Conservation (phyloP, 1,140 invertebrate species). For the Rhyacophila brunnea region DNA sequence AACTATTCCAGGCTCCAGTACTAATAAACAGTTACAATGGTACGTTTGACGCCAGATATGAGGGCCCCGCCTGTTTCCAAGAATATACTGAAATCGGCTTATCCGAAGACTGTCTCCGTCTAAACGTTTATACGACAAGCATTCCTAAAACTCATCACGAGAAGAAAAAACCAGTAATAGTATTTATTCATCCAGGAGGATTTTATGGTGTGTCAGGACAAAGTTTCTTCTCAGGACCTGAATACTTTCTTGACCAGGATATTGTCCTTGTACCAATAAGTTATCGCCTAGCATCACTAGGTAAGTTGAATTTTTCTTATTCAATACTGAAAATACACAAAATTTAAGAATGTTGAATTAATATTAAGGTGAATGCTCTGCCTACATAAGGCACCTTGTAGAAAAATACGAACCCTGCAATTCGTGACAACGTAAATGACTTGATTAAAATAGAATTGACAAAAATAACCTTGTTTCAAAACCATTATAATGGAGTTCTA, state of each 20-base stretch:
- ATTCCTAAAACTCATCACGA: conserved; percentile 35
- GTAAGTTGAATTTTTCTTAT: too few species aligned
- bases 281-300: conserved; percentile 64
- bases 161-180: conserved; percentile 52
- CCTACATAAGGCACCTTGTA: too few species aligned
- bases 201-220: conserved; percentile 53
- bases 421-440: too few species aligned
- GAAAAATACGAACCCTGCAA: too few species aligned
- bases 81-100: conserved; percentile 39
- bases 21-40: conserved; percentile 56
- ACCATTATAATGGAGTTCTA: too few species aligned
- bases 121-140: conserved; percentile 65
- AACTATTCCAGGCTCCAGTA: conserved; percentile 48
- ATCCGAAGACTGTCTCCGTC: conserved; percentile 67
- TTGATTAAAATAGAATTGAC: too few species aligned
- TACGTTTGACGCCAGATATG: conserved; percentile 56
- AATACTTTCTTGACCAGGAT: conserved; percentile 64
- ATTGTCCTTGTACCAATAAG: conserved; percentile 70
- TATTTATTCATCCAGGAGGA: conserved; percentile 59
- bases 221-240: conserved; percentile 56
- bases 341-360: too few species aligned
- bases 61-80: conserved; percentile 53
- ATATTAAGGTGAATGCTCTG: too few species aligned
- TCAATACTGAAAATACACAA: too few species aligned
- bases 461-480: too few species aligned